Evolutionary conservation across 2,888 invertebrate species (phyloP).

Genomic region (Sinohyriopsis cumingii): DNA sequence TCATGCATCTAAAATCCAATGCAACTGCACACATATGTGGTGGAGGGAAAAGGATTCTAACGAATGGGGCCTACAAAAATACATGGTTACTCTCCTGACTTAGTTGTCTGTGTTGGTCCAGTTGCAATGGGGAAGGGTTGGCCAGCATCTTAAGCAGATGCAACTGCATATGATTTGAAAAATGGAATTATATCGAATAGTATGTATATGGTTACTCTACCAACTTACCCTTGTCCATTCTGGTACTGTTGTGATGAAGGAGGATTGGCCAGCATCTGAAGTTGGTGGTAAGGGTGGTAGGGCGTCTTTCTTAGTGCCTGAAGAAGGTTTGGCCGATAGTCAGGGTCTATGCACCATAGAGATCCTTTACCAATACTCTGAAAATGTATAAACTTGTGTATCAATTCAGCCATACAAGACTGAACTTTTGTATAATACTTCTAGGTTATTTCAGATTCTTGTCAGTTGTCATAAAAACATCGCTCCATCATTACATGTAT

Average conservation of each 20-base stretch:
- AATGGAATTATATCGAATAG: too few relatives aligned
- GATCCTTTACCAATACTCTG: slow-evolving; percentile 96
- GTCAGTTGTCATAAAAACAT: not conserved
- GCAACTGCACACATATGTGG: too few relatives aligned
- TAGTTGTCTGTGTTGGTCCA: too few relatives aligned
- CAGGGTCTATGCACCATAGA: slow-evolving; percentile 95
- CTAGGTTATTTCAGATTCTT: not conserved
- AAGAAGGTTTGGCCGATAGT: slow-evolving; percentile 88
- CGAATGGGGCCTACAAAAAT: too few relatives aligned
- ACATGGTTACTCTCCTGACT: too few relatives aligned
- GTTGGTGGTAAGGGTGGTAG: slow-evolving; percentile 75
- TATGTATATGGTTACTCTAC: too few relatives aligned
- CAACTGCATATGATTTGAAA: too few relatives aligned
- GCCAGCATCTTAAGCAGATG: not conserved
- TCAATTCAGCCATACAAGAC: not conserved
- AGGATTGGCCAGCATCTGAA: slow-evolving; percentile 67
- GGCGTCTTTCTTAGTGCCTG: slow-evolving; percentile 93
- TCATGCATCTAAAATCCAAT: too few relatives aligned
- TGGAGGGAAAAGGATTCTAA: too few relatives aligned
- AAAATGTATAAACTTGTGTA: slow-evolving; percentile 47
- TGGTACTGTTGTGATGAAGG: slow-evolving; percentile 45
- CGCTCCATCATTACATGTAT: too few relatives aligned
- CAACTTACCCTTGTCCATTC: slow-evolving; percentile 44
- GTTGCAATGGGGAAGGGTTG: not conserved
- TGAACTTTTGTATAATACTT: not conserved